Conservation (phyloP, 2,797 vertebrate genomes). For the Dallia pectoralis region DNA sequence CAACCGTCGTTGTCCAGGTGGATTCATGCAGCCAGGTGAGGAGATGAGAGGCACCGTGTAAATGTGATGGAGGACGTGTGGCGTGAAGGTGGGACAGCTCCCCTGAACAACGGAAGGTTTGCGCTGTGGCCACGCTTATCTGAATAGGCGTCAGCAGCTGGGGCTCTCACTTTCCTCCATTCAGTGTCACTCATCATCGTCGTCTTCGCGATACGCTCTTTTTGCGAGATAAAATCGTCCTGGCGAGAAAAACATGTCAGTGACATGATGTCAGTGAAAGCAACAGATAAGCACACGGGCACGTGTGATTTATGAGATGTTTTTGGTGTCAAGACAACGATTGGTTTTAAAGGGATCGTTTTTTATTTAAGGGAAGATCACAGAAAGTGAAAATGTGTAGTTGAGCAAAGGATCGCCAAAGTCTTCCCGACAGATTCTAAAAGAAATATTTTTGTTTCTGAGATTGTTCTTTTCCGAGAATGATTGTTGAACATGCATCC, state of each 20-base stretch:
- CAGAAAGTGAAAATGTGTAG: too few species aligned
- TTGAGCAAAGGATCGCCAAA: too few species aligned
- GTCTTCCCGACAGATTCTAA: neutral
- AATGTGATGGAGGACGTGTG: slow-evolving; percentile 69
- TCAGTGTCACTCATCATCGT: slow-evolving; percentile 18
- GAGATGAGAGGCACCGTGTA: slow-evolving; percentile 22
- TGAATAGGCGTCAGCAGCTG: slow-evolving; percentile 53
- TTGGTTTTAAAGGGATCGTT: slow-evolving; percentile 1
- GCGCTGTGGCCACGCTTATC: slow-evolving; percentile 63
- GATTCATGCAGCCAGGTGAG: slow-evolving; percentile 49
- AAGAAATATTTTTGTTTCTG: too few species aligned
- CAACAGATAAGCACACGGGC: slow-evolving; percentile 42
- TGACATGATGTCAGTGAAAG: neutral
- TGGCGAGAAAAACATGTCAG: slow-evolving; percentile 43
- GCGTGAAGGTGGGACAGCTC: slow-evolving; percentile 57
- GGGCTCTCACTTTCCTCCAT: slow-evolving; percentile 45
- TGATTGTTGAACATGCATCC: too few species aligned
- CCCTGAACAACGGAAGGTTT: slow-evolving; percentile 45
- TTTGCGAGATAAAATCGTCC: slow-evolving; percentile 40
- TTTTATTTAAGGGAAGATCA: too few species aligned
- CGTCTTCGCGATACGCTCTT: slow-evolving; percentile 23
- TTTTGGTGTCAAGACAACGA: slow-evolving; percentile 50
- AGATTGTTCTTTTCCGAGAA: too few species aligned
- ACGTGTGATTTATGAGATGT: slow-evolving; percentile 31
- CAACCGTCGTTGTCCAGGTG: slow-evolving; percentile 48